A percentile compares a stretch with the other conserved stretches of the same genome.
These are phyloP conservation scores for Chaetodon trifasciatus DNA, from an alignment of 2,797 vertebrate species.

Conservation along the genomic window DNA sequence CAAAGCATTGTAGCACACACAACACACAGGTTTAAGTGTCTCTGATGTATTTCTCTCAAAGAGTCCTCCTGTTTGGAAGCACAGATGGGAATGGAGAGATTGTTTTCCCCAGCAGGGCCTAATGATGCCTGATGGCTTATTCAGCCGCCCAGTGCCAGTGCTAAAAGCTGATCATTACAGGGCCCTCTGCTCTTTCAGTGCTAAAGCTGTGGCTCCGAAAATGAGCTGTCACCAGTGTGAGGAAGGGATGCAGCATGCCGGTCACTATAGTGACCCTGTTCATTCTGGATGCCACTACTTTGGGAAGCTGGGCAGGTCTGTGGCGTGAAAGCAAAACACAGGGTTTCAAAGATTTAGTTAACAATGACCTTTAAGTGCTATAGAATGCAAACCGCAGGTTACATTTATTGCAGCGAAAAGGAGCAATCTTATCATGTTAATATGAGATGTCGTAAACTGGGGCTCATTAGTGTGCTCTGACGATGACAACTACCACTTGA, in stretches of 20 bases:
- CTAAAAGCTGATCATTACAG: conserved; percentile 89
- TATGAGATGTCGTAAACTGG: not conserved
- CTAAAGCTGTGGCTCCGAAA: conserved; percentile 80
- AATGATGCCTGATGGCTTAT: conserved; percentile 88
- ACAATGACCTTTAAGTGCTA: conserved; percentile 18
- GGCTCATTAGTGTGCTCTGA: conserved; percentile 35
- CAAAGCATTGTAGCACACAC: conserved; percentile 30
- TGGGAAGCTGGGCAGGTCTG: conserved; percentile 57
- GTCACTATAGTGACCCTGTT: conserved; percentile 78
- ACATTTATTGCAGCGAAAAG: conserved; percentile 16
- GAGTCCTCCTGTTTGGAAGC: conserved; percentile 71
- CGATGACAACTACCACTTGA: conserved; percentile 1
- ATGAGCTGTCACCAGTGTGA: conserved; percentile 84
- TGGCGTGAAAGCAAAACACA: conserved; percentile 34
- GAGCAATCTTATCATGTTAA: conserved; percentile 19
- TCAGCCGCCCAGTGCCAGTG: conserved; percentile 75
- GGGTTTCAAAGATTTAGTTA: conserved; percentile 43
- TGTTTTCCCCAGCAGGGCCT: conserved; percentile 77
- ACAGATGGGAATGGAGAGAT: conserved; percentile 64
- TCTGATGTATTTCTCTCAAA: conserved; percentile 62
- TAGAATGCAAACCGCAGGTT: conserved; percentile 36
- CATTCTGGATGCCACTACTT: conserved; percentile 65
- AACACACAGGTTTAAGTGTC: conserved; percentile 52
- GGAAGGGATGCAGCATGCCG: conserved; percentile 67
- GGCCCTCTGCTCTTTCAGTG: conserved; percentile 76